Evolutionary conservation across 2,888 invertebrate genomes (phyloP).

Genomic region (Aleiodes leptofemur): DNA sequence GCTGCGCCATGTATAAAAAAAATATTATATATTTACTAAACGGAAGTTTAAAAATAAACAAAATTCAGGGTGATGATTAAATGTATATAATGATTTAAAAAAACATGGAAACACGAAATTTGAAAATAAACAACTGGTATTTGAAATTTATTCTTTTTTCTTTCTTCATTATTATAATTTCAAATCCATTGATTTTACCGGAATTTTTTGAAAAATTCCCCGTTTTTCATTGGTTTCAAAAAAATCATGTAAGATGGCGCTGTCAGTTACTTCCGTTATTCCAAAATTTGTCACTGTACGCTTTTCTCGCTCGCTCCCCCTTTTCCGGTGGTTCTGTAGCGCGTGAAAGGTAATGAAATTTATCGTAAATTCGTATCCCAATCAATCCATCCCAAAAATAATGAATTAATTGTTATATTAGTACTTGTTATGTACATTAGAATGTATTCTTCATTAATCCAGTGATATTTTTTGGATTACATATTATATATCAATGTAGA

Average conservation of each 20-base stretch:
- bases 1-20: constrained; percentile 66
- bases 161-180: not conserved
- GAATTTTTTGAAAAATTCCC: not conserved
- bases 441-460: constrained; percentile 27
- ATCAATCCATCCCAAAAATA: constrained; percentile 58
- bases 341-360: constrained; percentile 66
- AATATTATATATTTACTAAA: constrained; percentile 42
- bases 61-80: constrained; percentile 34
- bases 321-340: constrained; percentile 68
- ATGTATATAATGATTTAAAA: constrained; percentile 19
- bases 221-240: not conserved
- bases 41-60: constrained; percentile 22
- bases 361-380: constrained; percentile 58
- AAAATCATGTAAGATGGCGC: not conserved
- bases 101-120: constrained; percentile 13
- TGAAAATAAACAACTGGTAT: constrained; percentile 25
- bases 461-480: constrained; percentile 50
- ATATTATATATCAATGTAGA: constrained; percentile 45
- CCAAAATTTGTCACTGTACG: constrained; percentile 4
- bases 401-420: constrained; percentile 16
- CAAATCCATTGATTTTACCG: not conserved
- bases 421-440: constrained; percentile 40
- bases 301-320: constrained; percentile 54
- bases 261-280: not conserved
- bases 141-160: not conserved